Percentiles rank a stretch among this genome's conserved stretches.
These are phyloP conservation scores for Naso thynnoides DNA, from an alignment of 2,797 vertebrate species.

Conservation along the genomic window DNA sequence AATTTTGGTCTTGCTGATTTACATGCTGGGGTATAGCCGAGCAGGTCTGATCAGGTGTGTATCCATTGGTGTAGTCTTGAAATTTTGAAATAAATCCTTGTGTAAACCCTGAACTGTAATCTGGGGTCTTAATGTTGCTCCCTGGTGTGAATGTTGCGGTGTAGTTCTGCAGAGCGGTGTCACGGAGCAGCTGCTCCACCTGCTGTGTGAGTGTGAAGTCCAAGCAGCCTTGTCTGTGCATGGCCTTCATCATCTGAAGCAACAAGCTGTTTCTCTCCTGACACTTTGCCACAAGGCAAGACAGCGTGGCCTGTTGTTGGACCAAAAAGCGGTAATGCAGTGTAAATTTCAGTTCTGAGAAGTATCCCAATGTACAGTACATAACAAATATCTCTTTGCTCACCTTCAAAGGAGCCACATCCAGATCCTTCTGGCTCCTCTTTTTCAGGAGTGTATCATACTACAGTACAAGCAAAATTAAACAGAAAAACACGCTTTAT, in stretches of 20 bases:
- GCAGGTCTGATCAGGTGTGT: slow-evolving; percentile 15
- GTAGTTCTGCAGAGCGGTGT: slow-evolving; percentile 83
- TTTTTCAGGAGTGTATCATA: slow-evolving; percentile 80
- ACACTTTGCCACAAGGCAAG: slow-evolving; percentile 88
- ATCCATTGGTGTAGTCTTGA: slow-evolving; percentile 27
- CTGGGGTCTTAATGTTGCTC: background rate
- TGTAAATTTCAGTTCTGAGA: background rate
- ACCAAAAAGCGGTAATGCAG: slow-evolving; percentile 16
- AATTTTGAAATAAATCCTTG: slow-evolving; percentile 40
- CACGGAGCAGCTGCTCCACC: slow-evolving; percentile 78
- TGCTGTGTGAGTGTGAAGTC: slow-evolving; percentile 70
- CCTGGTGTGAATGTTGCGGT: slow-evolving; percentile 62
- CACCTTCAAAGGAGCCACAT: slow-evolving; percentile 87
- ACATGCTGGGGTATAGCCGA: background rate
- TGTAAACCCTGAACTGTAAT: slow-evolving; percentile 19
- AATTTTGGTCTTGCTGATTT: slow-evolving; percentile 25
- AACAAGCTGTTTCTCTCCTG: slow-evolving; percentile 86
- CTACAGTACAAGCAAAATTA: slow-evolving; percentile 67
- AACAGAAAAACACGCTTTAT: background rate
- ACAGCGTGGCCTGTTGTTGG: slow-evolving; percentile 86
- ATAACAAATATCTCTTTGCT: slow-evolving; percentile 12
- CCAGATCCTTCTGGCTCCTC: slow-evolving; percentile 75
- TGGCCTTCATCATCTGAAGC: slow-evolving; percentile 73
- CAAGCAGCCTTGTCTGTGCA: slow-evolving; percentile 63
- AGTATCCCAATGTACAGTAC: background rate